Conservation (phyloP, 2,888 invertebrate genomes). For the Himalopsyche anomala region DNA sequence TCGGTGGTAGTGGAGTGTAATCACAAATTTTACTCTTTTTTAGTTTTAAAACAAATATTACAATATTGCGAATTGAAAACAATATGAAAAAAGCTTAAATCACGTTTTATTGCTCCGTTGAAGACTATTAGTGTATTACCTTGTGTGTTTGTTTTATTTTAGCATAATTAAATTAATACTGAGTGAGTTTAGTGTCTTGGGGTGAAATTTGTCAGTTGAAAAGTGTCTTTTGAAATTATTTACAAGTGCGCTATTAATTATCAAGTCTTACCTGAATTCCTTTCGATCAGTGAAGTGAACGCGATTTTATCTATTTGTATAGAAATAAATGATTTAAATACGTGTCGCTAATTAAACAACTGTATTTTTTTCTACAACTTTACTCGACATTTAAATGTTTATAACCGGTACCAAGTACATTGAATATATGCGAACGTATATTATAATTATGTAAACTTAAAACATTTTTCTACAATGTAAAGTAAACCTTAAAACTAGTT, state of each 20-base stretch:
- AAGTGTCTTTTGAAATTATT: constrained; percentile 6
- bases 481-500: too few species aligned
- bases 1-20: not conserved
- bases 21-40: not conserved
- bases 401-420: not conserved
- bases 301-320: not conserved
- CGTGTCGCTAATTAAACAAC: not conserved
- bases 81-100: too few species aligned
- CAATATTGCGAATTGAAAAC: too few species aligned
- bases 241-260: not conserved
- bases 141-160: not conserved
- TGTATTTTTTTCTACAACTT: constrained; percentile 9
- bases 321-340: not conserved
- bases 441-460: too few species aligned
- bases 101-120: too few species aligned
- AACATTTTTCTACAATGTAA: too few species aligned
- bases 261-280: not conserved
- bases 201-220: constrained; percentile 36
- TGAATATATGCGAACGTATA: too few species aligned
- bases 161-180: not conserved
- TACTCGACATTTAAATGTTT: not conserved
- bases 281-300: not conserved
- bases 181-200: not conserved
- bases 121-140: not conserved
- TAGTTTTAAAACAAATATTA: not conserved